Conservation (phyloP, 1,140 invertebrate species). For the Hesperophylax magnus region DNA sequence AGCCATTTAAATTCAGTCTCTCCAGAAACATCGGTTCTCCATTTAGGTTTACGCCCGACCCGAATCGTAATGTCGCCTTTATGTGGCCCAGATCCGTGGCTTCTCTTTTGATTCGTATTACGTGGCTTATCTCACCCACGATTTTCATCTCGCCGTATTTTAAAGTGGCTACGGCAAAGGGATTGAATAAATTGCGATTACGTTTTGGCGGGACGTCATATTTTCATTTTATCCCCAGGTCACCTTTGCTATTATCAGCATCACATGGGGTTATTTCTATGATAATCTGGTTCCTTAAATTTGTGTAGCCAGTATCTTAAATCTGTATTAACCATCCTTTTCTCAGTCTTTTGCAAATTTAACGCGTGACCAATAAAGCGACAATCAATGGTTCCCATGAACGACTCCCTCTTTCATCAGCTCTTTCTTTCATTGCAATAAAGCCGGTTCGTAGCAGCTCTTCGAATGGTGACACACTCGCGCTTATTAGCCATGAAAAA, state of each 20-base stretch:
- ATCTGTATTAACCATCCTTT: background rate
- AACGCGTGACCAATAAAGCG: conserved; percentile 23
- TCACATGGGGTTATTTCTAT: conserved; percentile 3
- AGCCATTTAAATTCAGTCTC: conserved; percentile 48
- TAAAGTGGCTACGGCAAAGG: conserved; percentile 43
- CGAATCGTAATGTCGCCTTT: conserved; percentile 38
- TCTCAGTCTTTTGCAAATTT: conserved; percentile 12
- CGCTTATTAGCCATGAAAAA: conserved; percentile 58
- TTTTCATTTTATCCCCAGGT: background rate
- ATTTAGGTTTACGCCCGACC: conserved; percentile 46
- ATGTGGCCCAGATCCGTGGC: conserved; percentile 31
- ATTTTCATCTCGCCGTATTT: conserved; percentile 52
- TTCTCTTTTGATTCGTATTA: conserved; percentile 53
- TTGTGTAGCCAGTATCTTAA: background rate
- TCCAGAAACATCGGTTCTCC: conserved; percentile 54
- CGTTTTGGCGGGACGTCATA: conserved; percentile 26
- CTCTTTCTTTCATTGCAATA: conserved; percentile 48
- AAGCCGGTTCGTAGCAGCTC: conserved; percentile 43
- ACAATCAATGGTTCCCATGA: conserved; percentile 13
- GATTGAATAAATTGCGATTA: conserved; percentile 55
- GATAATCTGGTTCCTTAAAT: background rate
- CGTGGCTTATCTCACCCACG: conserved; percentile 54
- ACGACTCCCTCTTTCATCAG: conserved; percentile 18
- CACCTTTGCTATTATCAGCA: conserved; percentile 20
- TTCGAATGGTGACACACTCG: conserved; percentile 50